These are phyloP conservation scores for Gavialis gangeticus DNA, from an alignment of 2,113 vertebrate genomes.

Conservation along the genomic window DNA sequence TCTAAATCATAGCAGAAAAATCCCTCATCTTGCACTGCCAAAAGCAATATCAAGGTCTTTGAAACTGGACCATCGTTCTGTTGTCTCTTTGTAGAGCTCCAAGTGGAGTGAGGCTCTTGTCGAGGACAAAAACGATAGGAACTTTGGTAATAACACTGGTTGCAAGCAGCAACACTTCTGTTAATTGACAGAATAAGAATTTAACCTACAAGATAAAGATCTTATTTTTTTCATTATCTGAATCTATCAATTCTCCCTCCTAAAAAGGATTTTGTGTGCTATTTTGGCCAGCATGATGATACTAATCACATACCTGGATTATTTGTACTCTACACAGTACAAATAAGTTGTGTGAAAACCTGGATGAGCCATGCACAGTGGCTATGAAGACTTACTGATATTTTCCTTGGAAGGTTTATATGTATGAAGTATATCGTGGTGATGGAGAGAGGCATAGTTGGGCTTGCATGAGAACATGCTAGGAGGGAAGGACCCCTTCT, in stretches of 20 bases:
- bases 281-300: not conserved
- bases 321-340: not conserved
- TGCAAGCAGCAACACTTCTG: no score
- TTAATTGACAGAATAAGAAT: no score
- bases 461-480: not conserved
- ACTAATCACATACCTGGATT: not conserved
- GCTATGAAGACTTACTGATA: not conserved
- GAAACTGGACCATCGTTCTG: no score
- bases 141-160: no score
- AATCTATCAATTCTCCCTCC: not conserved
- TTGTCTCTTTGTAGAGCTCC: no score
- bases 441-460: not conserved
- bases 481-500: not conserved
- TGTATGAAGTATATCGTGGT: not conserved
- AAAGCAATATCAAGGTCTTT: not conserved
- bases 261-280: not conserved
- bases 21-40: not conserved
- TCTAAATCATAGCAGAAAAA: not conserved
- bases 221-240: not conserved
- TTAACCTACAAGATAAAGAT: not conserved
- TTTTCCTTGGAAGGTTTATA: not conserved
- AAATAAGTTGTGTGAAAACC: not conserved
- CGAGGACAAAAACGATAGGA: no score
- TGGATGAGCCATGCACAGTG: not conserved
- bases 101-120: no score